Base-by-base conservation (phyloP, 2,113 vertebrate genomes). In the Poicephalus gulielmi region DNA sequence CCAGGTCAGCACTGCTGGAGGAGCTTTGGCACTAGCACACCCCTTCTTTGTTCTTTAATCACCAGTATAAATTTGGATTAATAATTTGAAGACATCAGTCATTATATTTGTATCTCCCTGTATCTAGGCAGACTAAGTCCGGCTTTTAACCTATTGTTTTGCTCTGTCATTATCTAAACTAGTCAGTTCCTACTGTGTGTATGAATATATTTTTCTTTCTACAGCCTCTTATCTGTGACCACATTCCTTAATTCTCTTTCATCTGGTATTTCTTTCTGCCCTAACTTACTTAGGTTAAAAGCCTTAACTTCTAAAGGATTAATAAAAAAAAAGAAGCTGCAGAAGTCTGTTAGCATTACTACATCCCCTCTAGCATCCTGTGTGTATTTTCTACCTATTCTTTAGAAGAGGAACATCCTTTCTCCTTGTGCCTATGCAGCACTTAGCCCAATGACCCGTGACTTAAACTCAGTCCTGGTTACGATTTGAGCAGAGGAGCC, bases 401-500 rank as follows among this genome's bases (percentile, higher is more conserved):
- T 85, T 86, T 55, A 73, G 39, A 66, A 86, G 68, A 73, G 43
- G 17, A 88, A 52, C 1, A 3, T 63, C 37, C 15, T 78, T 77
- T 82, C 49, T 91, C 39, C 23, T 31, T 46, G 27, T 64, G 47
- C 12, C 39, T 81, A 11, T 0, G 1, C 35, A 87, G 66, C 87
- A 82, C 74, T 95, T 87, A 76, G 24, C 17, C 46, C 92, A 78
- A 91, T 84, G 83, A 87, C 64, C 69, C 11, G 7, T 47, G 50
- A 43, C 69, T 49, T 67, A 30, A 87, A 37, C 64, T 86, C 43
- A 31, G 55, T 67, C 43, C 31, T 3, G 5, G 5, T 86, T 96
- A 37, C 1, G 7, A 78, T 43, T 4, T 60, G 70, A 20, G 37
- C 53, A 64, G 43, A 71, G 77, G 11, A 89, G 37, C 31, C 23